Base-by-base conservation (phyloP, 2,888 invertebrate genomes). In the Nomada ferruginata region DNA sequence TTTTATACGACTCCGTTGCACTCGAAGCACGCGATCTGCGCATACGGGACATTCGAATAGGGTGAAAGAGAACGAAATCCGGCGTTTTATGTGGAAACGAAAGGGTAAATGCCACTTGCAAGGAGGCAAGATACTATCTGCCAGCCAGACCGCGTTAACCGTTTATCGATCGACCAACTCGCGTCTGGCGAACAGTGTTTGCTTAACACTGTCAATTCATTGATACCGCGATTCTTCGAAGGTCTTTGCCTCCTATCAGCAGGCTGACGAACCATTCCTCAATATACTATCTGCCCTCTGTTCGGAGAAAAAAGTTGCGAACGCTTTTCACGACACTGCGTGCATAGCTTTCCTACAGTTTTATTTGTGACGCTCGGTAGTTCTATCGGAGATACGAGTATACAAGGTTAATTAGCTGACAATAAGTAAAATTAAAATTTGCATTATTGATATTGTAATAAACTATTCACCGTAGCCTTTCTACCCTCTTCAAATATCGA, bases 151-250 rank as follows among this genome's bases (percentile, higher is more conserved):
- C 61, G 47, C 52, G 77, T 83, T 84, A 85, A 83, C 81, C 80
- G 73, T 78, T 83, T 63, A 83, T 87, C 79, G 86, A 85, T 81
- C 77, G 60, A 10, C 0, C 52, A 10, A 15, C n/a, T 61, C 50
- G 20, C 55, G 73, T 70, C 68, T 64, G 60, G 53, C 55, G 36
- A 76, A 68, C 70, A 63, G 76, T 76, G 82, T 85, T 85, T 78
- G 68, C 73, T 68, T 69, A 79, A 75, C 55, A 20, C 20, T 20
- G 79, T 64, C 74, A 69, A 77, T 81, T 81, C 75, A 63, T 52
- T 20, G 64, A 15, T 47, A n/a, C 20, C 26, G 69, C 15, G 26
- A 9, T 26, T 29, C 69, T 57, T 71, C 36, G 53, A 71, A 29
- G 64, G 47, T 59, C 23, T 66, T 44, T 55, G 15, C 26, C 50